Evolutionary conservation across 2,888 invertebrate species (phyloP).

Genomic region (Troides aeacus): DNA sequence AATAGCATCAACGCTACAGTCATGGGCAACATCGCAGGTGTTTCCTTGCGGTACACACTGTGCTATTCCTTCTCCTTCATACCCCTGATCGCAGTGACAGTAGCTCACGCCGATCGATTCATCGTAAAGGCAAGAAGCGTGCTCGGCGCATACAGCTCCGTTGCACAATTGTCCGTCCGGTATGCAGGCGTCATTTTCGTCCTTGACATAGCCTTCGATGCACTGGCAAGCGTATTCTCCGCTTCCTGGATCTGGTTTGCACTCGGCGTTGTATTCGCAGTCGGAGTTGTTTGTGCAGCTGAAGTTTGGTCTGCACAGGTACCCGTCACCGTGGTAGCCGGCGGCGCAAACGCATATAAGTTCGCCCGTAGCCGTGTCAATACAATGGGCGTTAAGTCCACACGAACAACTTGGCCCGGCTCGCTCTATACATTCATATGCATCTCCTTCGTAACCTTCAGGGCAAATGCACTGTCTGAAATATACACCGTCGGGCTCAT

Average conservation of each 20-base stretch:
- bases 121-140: constrained; percentile 88
- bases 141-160: constrained; percentile 82
- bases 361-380: constrained; percentile 83
- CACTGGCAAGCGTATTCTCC: constrained; percentile 88
- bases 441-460: constrained; percentile 92
- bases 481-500: constrained; percentile 56
- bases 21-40: constrained; percentile 86
- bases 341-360: constrained; percentile 88
- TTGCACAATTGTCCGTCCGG: constrained; percentile 80
- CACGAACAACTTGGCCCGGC: constrained; percentile 79
- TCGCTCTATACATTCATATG: constrained; percentile 83
- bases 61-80: constrained; percentile 86
- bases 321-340: constrained; percentile 92
- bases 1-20: constrained; percentile 89
- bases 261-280: constrained; percentile 86
- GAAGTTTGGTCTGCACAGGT: constrained; percentile 84
- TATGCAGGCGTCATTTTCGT: constrained; percentile 82
- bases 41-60: constrained; percentile 80
- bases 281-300: constrained; percentile 83
- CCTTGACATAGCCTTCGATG: constrained; percentile 85
- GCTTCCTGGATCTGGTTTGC: constrained; percentile 80
- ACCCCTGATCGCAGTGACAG: constrained; percentile 92
- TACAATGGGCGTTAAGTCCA: constrained; percentile 86
- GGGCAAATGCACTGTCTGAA: constrained; percentile 85
- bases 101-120: constrained; percentile 82